Conservation (phyloP, 2,797 vertebrate genomes). For the Eospalax fontanierii region DNA sequence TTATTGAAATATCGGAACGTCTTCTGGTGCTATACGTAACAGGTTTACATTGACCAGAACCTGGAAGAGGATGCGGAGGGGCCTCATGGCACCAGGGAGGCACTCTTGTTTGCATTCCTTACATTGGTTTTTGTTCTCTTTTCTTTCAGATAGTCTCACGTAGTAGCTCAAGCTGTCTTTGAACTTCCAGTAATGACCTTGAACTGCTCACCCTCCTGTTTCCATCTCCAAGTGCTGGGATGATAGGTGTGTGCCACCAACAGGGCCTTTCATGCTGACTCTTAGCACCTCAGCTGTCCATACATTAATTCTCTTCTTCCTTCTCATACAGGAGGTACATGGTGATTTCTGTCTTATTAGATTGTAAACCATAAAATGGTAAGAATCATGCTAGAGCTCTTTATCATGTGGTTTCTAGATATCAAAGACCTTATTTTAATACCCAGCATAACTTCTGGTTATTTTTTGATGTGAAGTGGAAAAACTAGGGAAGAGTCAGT, state of each 20-base stretch:
- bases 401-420: background rate
- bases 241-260: too few species aligned
- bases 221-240: background rate
- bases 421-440: background rate
- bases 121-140: rapidly evolving
- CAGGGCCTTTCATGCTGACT: background rate
- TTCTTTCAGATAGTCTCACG: background rate
- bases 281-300: background rate
- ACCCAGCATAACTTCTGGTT: background rate
- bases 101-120: background rate
- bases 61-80: background rate
- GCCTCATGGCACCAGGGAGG: background rate
- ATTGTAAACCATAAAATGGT: background rate
- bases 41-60: background rate
- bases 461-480: background rate
- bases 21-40: background rate
- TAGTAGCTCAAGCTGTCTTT: background rate
- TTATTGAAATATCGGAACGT: background rate
- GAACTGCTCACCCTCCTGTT: background rate
- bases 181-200: background rate
- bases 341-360: slow-evolving; percentile 26
- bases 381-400: background rate
- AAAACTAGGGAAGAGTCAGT: background rate
- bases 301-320: background rate
- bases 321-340: background rate